These are phyloP conservation scores for Anthopleura xanthogrammica DNA, from an alignment of 92 coral and sea anemone species.

Conservation along the genomic window DNA sequence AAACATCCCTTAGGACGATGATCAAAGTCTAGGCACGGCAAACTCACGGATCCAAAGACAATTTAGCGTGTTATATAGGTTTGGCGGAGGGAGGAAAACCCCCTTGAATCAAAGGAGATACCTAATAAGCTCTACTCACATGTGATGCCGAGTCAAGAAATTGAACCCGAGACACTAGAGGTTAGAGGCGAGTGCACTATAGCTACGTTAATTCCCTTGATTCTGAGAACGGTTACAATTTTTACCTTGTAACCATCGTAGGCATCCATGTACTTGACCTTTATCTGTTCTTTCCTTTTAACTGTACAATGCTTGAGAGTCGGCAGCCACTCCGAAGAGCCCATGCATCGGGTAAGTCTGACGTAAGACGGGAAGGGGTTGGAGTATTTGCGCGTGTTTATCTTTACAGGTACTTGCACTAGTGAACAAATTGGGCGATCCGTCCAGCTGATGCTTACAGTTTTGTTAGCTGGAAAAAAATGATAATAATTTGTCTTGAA, in stretches of 20 bases:
- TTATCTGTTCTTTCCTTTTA: constrained; percentile 11
- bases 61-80: too few relatives aligned
- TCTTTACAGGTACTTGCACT: constrained; percentile 15
- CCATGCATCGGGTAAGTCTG: constrained; percentile 41
- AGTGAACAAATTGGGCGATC: not conserved
- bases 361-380: constrained; percentile 24
- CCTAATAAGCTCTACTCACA: too few relatives aligned
- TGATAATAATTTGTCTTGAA: not conserved
- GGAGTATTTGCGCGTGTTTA: not conserved
- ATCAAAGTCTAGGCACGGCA: too few relatives aligned
- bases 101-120: too few relatives aligned
- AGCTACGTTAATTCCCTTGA: too few relatives aligned
- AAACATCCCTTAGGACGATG: too few relatives aligned
- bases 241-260: not conserved
- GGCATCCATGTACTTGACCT: not conserved
- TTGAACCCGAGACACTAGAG: too few relatives aligned
- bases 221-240: too few relatives aligned
- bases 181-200: too few relatives aligned
- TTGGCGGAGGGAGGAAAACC: too few relatives aligned
- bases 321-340: constrained; percentile 24
- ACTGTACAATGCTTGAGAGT: constrained; percentile 39
- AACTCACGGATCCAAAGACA: too few relatives aligned
- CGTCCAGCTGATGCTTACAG: not conserved
- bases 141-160: too few relatives aligned
- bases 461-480: constrained; percentile 1